phyloP scores from a whole-genome alignment of 2,888 invertebrate species.

The Lydus trimaculatus region DNA sequence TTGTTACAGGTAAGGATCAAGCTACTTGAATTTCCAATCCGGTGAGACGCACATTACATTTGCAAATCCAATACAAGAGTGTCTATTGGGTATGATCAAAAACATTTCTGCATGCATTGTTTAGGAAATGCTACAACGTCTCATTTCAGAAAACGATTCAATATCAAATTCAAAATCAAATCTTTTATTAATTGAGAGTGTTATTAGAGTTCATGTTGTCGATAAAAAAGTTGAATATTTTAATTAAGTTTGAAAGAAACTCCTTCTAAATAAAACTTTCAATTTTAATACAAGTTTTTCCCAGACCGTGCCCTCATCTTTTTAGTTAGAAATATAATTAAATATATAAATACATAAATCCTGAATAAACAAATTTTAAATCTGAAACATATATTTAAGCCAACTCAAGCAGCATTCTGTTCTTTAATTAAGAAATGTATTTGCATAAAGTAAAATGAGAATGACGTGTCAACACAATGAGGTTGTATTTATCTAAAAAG shows the following conservation, averaged over 20 bases:
- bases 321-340: no score
- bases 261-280: neutral
- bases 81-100: slow-evolving; percentile 27
- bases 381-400: slow-evolving; percentile 20
- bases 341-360: neutral
- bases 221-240: neutral
- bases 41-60: slow-evolving; percentile 36
- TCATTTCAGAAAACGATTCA: neutral
- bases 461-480: slow-evolving; percentile 26
- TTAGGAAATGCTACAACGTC: neutral
- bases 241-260: neutral
- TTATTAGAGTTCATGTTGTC: neutral
- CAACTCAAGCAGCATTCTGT: no score
- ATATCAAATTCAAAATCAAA: neutral
- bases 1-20: slow-evolving; percentile 43
- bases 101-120: slow-evolving; percentile 20
- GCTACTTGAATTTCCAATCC: slow-evolving; percentile 45
- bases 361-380: slow-evolving; percentile 10
- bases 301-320: no score
- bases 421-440: slow-evolving; percentile 23
- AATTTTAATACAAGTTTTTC: neutral
- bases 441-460: slow-evolving; percentile 18
- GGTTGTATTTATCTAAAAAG: slow-evolving; percentile 26
- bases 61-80: slow-evolving; percentile 36
- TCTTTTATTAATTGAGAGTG: neutral